Evolutionary conservation across 2,888 invertebrate species (phyloP).

Genomic region (Drosophila fulvimacula): DNA sequence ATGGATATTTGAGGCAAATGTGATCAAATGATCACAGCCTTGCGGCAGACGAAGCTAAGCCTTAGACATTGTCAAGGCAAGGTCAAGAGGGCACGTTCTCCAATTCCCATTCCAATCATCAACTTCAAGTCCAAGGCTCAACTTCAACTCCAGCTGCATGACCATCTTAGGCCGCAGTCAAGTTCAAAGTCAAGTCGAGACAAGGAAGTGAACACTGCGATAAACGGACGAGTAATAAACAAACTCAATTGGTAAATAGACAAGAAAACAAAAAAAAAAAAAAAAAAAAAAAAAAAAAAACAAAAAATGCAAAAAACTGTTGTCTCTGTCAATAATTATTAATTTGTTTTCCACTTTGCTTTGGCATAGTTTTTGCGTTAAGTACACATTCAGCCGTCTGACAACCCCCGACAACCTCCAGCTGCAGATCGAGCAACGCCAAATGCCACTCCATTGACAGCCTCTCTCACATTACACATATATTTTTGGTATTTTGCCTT

Average conservation of each 20-base stretch:
- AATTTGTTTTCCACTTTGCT: conserved; percentile 17
- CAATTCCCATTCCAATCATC: conserved; percentile 7
- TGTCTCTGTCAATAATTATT: conserved; percentile 27
- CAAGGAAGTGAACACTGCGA: conserved; percentile 33
- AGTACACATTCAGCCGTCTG: conserved; percentile 14
- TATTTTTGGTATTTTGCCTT: neutral
- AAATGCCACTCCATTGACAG: conserved; percentile 17
- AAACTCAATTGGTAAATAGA: conserved; percentile 16
- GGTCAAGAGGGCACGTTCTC: conserved; percentile 30
- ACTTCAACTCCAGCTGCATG: conserved; percentile 13
- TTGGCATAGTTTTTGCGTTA: conserved; percentile 7
- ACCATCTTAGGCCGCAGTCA: conserved; percentile 20
- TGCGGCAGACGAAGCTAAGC: conserved; percentile 15
- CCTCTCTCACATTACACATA: neutral
- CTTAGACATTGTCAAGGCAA: conserved; percentile 12
- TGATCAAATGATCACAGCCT: conserved; percentile 4
- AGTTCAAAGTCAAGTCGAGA: conserved; percentile 41
- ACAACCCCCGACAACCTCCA: conserved; percentile 32
- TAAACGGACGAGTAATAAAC: conserved; percentile 30
- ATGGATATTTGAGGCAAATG: conserved; percentile 1
- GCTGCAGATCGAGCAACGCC: conserved; percentile 8
- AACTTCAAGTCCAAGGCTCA: conserved; percentile 21
- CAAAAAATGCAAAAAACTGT: neutral
- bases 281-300: neutral
- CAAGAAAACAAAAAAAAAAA: conserved; percentile 6